Evolutionary conservation across 2,113 vertebrate species (phyloP).

Genomic region (Delphinapterus leucas): DNA sequence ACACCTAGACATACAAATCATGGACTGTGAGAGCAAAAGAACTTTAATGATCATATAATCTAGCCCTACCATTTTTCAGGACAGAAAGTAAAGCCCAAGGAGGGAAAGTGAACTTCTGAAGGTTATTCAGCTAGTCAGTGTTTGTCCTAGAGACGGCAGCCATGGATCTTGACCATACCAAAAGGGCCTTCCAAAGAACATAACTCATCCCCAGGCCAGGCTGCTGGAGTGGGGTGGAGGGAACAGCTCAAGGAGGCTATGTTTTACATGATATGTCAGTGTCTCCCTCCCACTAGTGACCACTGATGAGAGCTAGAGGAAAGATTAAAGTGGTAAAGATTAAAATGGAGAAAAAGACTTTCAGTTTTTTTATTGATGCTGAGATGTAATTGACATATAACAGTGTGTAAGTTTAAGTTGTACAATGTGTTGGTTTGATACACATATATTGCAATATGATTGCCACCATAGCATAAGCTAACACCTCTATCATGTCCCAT

Average conservation of each 20-base stretch:
- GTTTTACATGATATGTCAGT: background rate
- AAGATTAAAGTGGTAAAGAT: background rate
- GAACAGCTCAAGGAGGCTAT: background rate
- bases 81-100: background rate
- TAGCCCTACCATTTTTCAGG: background rate
- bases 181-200: background rate
- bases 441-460: background rate
- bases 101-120: background rate
- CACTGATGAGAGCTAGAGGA: background rate
- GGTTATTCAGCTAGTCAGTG: too few species aligned
- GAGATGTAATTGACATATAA: background rate
- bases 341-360: background rate
- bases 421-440: background rate
- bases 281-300: background rate
- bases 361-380: background rate
- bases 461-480: background rate
- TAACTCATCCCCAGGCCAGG: background rate
- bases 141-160: background rate
- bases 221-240: background rate
- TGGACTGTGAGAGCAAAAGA: background rate
- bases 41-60: background rate
- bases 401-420: background rate
- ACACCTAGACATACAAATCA: background rate
- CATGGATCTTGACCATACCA: accelerated
- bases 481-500: background rate